Percentiles rank a stretch among this genome's conserved stretches.
phyloP scores from a whole-genome alignment of 2,888 invertebrate species.

The Lochmaea capreae region DNA sequence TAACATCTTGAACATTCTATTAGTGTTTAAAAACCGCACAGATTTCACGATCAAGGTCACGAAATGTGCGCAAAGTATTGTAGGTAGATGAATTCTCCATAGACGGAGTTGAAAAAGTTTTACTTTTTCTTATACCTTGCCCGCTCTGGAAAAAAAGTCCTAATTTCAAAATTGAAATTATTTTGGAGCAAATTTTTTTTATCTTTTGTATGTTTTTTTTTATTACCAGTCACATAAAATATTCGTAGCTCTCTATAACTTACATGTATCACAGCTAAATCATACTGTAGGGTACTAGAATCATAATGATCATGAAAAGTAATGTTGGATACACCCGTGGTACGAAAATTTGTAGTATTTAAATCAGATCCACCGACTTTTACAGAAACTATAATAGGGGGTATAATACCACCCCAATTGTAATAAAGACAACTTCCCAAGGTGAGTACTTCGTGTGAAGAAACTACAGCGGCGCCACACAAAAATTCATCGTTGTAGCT shows the following conservation, averaged over 20 bases:
- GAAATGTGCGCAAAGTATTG: no score
- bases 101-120: no score
- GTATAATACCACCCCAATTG: slow-evolving; percentile 43
- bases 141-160: no score
- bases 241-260: neutral
- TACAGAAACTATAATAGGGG: slow-evolving; percentile 41
- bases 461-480: slow-evolving; percentile 40
- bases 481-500: slow-evolving; percentile 40
- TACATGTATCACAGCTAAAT: slow-evolving; percentile 42
- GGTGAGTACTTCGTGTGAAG: slow-evolving; percentile 37
- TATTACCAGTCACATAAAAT: no score
- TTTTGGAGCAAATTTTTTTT: no score
- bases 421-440: slow-evolving; percentile 43
- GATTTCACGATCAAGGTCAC: no score
- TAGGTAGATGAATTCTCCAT: no score
- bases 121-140: no score
- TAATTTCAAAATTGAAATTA: no score
- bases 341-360: slow-evolving; percentile 10
- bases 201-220: no score
- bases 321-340: slow-evolving; percentile 32
- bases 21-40: no score
- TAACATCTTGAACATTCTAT: no score
- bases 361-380: slow-evolving; percentile 37
- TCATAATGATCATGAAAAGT: slow-evolving; percentile 39
- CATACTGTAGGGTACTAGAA: slow-evolving; percentile 31